A percentile compares a stretch with the other conserved stretches of the same genome.
phyloP scores from a whole-genome alignment of 2,888 invertebrate species.

The Phasia obesa region DNA sequence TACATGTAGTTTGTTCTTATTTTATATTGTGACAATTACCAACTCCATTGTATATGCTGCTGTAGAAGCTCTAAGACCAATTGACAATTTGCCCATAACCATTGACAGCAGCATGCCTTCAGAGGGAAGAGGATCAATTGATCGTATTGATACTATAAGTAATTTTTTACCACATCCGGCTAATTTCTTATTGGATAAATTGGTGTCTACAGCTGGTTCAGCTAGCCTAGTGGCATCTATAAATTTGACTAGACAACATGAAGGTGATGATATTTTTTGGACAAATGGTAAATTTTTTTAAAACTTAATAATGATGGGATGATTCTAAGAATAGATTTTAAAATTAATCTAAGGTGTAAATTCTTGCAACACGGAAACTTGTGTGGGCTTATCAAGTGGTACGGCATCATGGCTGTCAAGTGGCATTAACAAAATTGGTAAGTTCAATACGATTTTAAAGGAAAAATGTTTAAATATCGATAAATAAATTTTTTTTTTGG shows the following conservation, averaged over 20 bases:
- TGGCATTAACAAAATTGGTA: slow-evolving; percentile 78
- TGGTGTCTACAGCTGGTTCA: slow-evolving; percentile 75
- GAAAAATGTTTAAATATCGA: too few relatives aligned
- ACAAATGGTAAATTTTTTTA: slow-evolving; percentile 78
- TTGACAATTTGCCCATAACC: slow-evolving; percentile 17
- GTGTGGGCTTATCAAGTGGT: slow-evolving; percentile 82
- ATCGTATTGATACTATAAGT: slow-evolving; percentile 60
- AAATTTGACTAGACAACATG: slow-evolving; percentile 82
- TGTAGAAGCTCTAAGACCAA: slow-evolving; percentile 18
- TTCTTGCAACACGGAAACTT: slow-evolving; percentile 81
- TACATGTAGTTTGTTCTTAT: slow-evolving; percentile 32
- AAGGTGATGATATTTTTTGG: slow-evolving; percentile 82
- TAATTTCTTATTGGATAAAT: slow-evolving; percentile 79
- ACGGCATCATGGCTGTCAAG: slow-evolving; percentile 79
- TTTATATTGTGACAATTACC: slow-evolving; percentile 9
- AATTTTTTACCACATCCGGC: slow-evolving; percentile 71
- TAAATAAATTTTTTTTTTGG: too few relatives aligned
- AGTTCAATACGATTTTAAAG: too few relatives aligned
- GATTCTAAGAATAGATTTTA: background rate
- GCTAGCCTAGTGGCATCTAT: slow-evolving; percentile 74
- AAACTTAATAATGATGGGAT: too few relatives aligned
- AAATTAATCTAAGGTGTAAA: slow-evolving; percentile 75
- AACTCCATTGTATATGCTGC: slow-evolving; percentile 23
- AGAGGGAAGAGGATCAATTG: slow-evolving; percentile 60
- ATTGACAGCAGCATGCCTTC: slow-evolving; percentile 41